Evolutionary conservation across 2,888 invertebrate genomes (phyloP).

Genomic region (Drosophila prostipennis): DNA sequence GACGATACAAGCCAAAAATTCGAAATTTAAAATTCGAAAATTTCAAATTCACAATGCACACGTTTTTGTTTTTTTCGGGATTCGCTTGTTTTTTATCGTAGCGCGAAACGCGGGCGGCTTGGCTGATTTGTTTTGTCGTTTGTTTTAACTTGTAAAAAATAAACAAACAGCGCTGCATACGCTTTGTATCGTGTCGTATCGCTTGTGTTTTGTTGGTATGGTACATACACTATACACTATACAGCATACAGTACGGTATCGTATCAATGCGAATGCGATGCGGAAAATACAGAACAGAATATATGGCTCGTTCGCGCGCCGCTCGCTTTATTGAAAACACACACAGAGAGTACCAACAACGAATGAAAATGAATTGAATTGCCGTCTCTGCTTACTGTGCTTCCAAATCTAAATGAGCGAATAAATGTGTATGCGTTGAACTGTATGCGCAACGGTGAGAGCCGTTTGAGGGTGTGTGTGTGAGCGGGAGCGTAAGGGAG

Average conservation of each 20-base stretch:
- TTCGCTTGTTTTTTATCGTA: background rate
- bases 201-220: constrained; percentile 65
- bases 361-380: constrained; percentile 83
- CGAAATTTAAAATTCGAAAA: constrained; percentile 32
- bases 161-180: constrained; percentile 74
- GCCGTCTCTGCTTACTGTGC: constrained; percentile 78
- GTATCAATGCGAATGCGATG: constrained; percentile 46
- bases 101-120: constrained; percentile 40
- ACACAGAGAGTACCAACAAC: constrained; percentile 83
- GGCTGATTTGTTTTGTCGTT: constrained; percentile 54
- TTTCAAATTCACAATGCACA: constrained; percentile 41
- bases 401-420: constrained; percentile 61
- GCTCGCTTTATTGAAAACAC: constrained; percentile 82
- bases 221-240: constrained; percentile 1
- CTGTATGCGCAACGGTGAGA: constrained; percentile 54
- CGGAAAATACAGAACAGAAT: constrained; percentile 67
- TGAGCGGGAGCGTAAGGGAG: constrained; percentile 17
- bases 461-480: constrained; percentile 52
- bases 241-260: background rate
- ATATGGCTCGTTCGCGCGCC: constrained; percentile 75
- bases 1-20: constrained; percentile 53
- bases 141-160: constrained; percentile 71
- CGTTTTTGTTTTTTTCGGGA: constrained; percentile 32
- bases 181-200: constrained; percentile 47
- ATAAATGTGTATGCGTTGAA: constrained; percentile 70